Conservation (phyloP, 2,888 invertebrate genomes). For the Zootermopsis nevadensis region DNA sequence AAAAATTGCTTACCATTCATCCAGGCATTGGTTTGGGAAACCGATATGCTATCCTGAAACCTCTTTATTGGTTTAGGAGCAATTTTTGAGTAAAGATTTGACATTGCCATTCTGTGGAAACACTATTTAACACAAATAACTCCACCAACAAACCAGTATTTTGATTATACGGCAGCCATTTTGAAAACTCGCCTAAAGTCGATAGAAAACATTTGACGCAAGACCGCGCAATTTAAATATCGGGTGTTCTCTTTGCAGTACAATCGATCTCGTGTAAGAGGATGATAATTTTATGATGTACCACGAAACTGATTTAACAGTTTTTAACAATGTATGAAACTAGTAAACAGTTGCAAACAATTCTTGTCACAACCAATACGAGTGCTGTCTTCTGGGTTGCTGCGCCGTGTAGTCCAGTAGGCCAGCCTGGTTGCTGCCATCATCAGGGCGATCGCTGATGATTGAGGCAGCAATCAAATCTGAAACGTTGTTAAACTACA, state of each 20-base stretch:
- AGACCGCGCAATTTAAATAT: neutral
- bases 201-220: slow-evolving; percentile 31
- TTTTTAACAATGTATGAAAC: too few species aligned
- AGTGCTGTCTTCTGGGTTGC: too few species aligned
- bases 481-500: too few species aligned
- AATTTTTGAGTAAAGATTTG: slow-evolving; percentile 81
- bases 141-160: slow-evolving; percentile 34
- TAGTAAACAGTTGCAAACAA: too few species aligned
- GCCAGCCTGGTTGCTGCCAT: too few species aligned
- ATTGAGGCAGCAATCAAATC: too few species aligned
- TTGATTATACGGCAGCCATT: slow-evolving; percentile 58
- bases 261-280: too few species aligned
- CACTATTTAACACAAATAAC: slow-evolving; percentile 11
- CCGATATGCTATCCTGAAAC: slow-evolving; percentile 80
- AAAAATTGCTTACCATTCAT: slow-evolving; percentile 79
- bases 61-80: slow-evolving; percentile 80
- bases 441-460: too few species aligned
- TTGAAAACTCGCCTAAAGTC: slow-evolving; percentile 52
- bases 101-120: slow-evolving; percentile 71
- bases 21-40: slow-evolving; percentile 87
- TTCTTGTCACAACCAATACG: too few species aligned
- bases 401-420: too few species aligned
- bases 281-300: too few species aligned
- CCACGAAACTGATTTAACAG: too few species aligned
- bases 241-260: neutral